These are phyloP conservation scores for Lota lota DNA, from an alignment of 2,113 vertebrate genomes.

Conservation along the genomic window DNA sequence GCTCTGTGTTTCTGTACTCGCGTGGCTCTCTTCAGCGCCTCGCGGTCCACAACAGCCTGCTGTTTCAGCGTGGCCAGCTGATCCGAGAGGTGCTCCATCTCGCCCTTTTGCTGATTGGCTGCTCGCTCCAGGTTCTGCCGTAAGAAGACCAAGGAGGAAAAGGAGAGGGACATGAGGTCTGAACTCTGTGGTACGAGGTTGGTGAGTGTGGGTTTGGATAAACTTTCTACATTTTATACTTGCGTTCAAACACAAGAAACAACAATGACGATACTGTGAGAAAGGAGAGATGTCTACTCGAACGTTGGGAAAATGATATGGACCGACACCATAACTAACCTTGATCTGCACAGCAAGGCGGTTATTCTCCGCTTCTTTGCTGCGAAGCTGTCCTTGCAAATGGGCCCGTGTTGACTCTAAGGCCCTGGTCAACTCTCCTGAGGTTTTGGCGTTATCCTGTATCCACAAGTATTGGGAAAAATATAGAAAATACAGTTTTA, in stretches of 20 bases:
- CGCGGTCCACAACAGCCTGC: slow-evolving; percentile 77
- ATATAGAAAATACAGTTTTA: background rate
- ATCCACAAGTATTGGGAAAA: slow-evolving; percentile 7
- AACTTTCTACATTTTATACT: background rate
- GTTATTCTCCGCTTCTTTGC: slow-evolving; percentile 85
- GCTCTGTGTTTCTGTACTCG: slow-evolving; percentile 83
- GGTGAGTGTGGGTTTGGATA: background rate
- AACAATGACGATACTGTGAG: too few relatives aligned
- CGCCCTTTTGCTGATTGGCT: slow-evolving; percentile 75
- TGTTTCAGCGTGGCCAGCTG: slow-evolving; percentile 75
- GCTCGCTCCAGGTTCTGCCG: slow-evolving; percentile 81
- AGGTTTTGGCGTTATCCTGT: slow-evolving; percentile 80
- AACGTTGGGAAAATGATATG: background rate
- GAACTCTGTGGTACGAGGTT: background rate
- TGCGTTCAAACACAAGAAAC: background rate
- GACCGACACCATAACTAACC: slow-evolving; percentile 59
- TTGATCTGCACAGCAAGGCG: slow-evolving; percentile 79
- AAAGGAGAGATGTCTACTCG: too few relatives aligned
- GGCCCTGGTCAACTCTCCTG: slow-evolving; percentile 76
- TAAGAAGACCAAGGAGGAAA: slow-evolving; percentile 3
- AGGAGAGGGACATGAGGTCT: background rate
- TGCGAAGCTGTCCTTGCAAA: slow-evolving; percentile 83
- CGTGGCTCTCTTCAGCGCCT: slow-evolving; percentile 82
- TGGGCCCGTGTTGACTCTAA: slow-evolving; percentile 81
- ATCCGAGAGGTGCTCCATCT: slow-evolving; percentile 71